Percentiles rank a stretch among this genome's conserved stretches.
These are phyloP conservation scores for Campaea margaritaria DNA, from an alignment of 2,888 invertebrate species.

Conservation along the genomic window DNA sequence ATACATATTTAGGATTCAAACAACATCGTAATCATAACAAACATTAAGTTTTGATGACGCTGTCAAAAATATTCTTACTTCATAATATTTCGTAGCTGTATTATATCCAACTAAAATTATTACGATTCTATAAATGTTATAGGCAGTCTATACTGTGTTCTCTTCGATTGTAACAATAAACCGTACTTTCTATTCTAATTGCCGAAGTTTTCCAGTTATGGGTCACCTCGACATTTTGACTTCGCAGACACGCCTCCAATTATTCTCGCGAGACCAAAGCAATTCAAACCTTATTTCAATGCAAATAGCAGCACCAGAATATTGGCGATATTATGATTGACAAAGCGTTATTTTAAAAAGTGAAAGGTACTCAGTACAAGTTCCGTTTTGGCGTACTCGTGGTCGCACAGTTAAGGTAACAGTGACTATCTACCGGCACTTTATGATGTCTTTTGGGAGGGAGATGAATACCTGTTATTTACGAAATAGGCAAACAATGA, in stretches of 20 bases:
- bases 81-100: too few species aligned
- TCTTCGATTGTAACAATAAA: constrained; percentile 2
- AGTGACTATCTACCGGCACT: constrained; percentile 12
- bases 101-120: too few species aligned
- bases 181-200: constrained; percentile 32
- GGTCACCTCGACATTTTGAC: constrained; percentile 33
- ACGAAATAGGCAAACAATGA: constrained; percentile 17
- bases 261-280: constrained; percentile 19
- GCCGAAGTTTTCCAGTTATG: constrained; percentile 24
- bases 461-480: constrained; percentile 7
- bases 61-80: too few species aligned
- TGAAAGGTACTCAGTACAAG: constrained; percentile 56
- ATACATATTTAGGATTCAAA: too few species aligned
- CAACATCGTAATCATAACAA: too few species aligned
- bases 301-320: constrained; percentile 15
- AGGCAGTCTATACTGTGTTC: background rate
- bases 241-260: constrained; percentile 32
- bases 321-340: constrained; percentile 32
- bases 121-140: background rate
- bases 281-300: constrained; percentile 27
- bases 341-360: constrained; percentile 49
- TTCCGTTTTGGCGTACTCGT: constrained; percentile 51
- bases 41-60: too few species aligned
- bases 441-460: constrained; percentile 7
- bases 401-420: constrained; percentile 15